Base-by-base conservation (phyloP, 2,888 invertebrate species). In the Clunio marinus region DNA sequence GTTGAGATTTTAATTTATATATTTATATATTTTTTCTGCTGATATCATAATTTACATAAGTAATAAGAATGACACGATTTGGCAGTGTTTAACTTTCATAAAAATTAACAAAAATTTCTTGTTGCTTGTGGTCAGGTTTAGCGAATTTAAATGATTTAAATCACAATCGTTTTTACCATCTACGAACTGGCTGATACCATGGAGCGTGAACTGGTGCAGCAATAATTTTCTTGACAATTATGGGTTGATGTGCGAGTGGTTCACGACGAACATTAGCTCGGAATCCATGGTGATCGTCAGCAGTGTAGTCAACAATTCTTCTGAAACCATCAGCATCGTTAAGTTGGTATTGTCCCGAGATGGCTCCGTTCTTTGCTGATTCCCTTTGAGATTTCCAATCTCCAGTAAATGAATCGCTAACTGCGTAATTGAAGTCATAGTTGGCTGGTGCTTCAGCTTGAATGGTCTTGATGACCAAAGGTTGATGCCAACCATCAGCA, bases 401-500 rank as follows among this genome's bases (percentile, higher is more conserved):
- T 13, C 65, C 63, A 17, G 60, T 58, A 7, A 32, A 25, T 25
- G 20, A 7, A 13, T 65, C 68, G 45, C 59, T 41, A n/a, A 68
- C 68, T 17, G 37, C 68, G 45, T 68, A 68, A 24, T 46, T 55
- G 59, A 68, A 68, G n/a, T 68, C 45, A 22, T 68, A 68, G n/a
- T 68, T 59, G 8, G 68, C 58, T 27, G 58, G 68, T 20, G 20
- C 45, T 45, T 68, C 68, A 20, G 17, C 41, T 35, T 59, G 59
- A 4, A 59, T 35, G 10, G 37, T 37, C 35, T 59, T 59, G 8
- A 59, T 32, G 15, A 35, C 10, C 4, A 22, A 22, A 5, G 41
- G 24, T n/a, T 58, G 58, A 25, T 28, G n/a, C 2, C 17, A 35
- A 15, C 22, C 22, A 2, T 35, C 15, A 22, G 46, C 5, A 22